Evolutionary conservation across 1,140 invertebrate species (phyloP).

Genomic region (Temnothorax curvispinosus): DNA sequence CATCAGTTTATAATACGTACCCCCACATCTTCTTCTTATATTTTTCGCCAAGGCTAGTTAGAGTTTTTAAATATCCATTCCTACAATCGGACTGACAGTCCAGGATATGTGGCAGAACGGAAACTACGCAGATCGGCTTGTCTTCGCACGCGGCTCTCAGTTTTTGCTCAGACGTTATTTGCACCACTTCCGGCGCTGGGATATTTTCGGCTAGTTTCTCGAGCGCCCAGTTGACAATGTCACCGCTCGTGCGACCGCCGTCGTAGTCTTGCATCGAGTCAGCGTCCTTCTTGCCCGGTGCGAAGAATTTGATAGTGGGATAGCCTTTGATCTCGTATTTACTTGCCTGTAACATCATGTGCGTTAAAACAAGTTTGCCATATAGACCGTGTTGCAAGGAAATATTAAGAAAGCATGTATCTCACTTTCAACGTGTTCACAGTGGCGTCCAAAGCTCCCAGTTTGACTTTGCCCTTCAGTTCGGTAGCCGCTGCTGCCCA

Average conservation of each 20-base stretch:
- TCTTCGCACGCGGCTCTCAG: constrained; percentile 93
- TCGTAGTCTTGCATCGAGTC: constrained; percentile 92
- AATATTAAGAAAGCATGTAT: not conserved
- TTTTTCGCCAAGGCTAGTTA: constrained; percentile 94
- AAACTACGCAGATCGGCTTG: constrained; percentile 96
- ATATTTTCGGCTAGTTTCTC: constrained; percentile 95
- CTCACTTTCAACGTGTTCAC: constrained; percentile 91
- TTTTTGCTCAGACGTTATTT: constrained; percentile 87
- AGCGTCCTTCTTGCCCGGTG: constrained; percentile 91
- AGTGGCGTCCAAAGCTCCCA: constrained; percentile 98
- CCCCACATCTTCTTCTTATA: constrained; percentile 99
- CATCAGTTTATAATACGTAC: constrained; percentile 85
- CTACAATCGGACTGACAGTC: constrained; percentile 98
- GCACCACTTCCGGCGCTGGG: constrained; percentile 94
- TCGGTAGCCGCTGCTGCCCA: constrained; percentile 97
- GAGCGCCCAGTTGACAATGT: constrained; percentile 96
- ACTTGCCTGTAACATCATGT: constrained; percentile 84
- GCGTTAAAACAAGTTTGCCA: not conserved
- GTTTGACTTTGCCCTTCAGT: constrained; percentile 97
- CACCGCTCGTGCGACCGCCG: constrained; percentile 95
- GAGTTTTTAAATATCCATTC: constrained; percentile 93
- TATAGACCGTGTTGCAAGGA: not conserved
- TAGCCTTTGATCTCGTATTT: constrained; percentile 95
- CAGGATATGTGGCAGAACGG: constrained; percentile 98
- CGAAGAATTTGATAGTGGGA: constrained; percentile 99